Evolutionary conservation across 64 coral and sea anemone species (phyloP).

Genomic region (Dendrophyllia cribrosa): DNA sequence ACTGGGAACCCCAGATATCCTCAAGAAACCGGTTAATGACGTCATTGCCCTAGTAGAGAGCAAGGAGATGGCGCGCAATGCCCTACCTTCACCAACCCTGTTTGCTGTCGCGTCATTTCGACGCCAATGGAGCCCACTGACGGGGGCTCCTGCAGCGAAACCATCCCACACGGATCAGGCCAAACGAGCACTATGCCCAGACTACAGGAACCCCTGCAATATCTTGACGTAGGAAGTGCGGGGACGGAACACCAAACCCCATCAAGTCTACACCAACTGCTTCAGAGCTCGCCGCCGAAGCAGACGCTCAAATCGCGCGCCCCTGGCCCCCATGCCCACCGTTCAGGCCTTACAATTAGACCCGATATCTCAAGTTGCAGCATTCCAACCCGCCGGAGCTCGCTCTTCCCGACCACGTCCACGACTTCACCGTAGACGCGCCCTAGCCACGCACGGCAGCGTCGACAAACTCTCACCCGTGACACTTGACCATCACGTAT

Average conservation of each 20-base stretch:
- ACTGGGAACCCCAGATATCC: slow-evolving; percentile 44
- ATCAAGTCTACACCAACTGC: slow-evolving; percentile 60
- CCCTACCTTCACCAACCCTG: slow-evolving; percentile 65
- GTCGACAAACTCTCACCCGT: background rate
- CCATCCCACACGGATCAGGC: slow-evolving; percentile 13
- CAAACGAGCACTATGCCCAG: slow-evolving; percentile 62
- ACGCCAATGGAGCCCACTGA: background rate
- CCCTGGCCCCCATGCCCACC: background rate
- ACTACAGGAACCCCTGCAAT: slow-evolving; percentile 41
- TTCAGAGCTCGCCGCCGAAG: slow-evolving; percentile 22
- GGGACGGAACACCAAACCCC: slow-evolving; percentile 71
- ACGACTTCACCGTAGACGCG: background rate
- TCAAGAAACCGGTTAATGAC: slow-evolving; percentile 65
- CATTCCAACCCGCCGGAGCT: background rate
- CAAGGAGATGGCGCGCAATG: slow-evolving; percentile 77
- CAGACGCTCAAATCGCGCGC: background rate
- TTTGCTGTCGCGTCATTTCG: slow-evolving; percentile 52
- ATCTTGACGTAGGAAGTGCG: slow-evolving; percentile 57
- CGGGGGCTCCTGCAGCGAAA: background rate
- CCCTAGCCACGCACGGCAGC: background rate
- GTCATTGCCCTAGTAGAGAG: slow-evolving; percentile 51
- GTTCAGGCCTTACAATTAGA: slow-evolving; percentile 55
- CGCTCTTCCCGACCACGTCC: no score
- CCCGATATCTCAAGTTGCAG: slow-evolving; percentile 60
- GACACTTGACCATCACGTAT: slow-evolving; percentile 65